Conservation (phyloP, 2,888 invertebrate genomes). For the Tetragonula carbonaria region DNA sequence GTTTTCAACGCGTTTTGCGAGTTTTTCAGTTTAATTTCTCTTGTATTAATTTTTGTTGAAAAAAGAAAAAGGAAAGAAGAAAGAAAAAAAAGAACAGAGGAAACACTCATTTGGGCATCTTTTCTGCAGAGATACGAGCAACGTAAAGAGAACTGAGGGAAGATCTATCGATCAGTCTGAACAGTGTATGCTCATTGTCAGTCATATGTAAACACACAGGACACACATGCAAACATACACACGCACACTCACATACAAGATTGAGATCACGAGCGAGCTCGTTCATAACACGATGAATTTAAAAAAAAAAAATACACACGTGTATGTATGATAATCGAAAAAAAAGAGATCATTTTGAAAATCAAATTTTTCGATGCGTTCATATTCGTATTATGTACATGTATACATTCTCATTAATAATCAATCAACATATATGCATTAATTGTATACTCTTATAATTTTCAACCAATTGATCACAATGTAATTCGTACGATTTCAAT, state of each 20-base stretch:
- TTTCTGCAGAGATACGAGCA: conserved; percentile 36
- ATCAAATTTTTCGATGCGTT: conserved; percentile 18
- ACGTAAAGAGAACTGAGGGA: conserved; percentile 26
- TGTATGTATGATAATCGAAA: conserved; percentile 14
- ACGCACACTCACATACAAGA: background rate
- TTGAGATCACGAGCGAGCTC: conserved; percentile 26
- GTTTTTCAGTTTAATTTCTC: conserved; percentile 60
- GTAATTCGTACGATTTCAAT: conserved; percentile 51
- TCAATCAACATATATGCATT: conserved; percentile 39
- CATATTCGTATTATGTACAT: conserved; percentile 43
- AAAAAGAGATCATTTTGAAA: conserved; percentile 10
- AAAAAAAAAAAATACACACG: conserved; percentile 1
- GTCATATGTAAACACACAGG: conserved; percentile 7
- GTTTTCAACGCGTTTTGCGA: conserved; percentile 67
- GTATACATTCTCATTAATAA: conserved; percentile 66
- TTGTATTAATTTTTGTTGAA: conserved; percentile 40
- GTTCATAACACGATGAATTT: conserved; percentile 18
- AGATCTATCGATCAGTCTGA: conserved; percentile 23
- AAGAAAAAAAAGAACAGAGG: too few species aligned
- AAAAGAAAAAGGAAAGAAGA: conserved; percentile 1
- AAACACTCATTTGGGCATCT: conserved; percentile 41
- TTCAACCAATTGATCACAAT: conserved; percentile 48
- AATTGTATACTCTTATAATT: conserved; percentile 44
- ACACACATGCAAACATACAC: background rate
- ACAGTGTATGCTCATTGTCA: conserved; percentile 42